Evolutionary conservation across 2,888 invertebrate genomes (phyloP), one percentile per base, ranked within the genome.

Genomic region (Stratiomys singularior): DNA sequence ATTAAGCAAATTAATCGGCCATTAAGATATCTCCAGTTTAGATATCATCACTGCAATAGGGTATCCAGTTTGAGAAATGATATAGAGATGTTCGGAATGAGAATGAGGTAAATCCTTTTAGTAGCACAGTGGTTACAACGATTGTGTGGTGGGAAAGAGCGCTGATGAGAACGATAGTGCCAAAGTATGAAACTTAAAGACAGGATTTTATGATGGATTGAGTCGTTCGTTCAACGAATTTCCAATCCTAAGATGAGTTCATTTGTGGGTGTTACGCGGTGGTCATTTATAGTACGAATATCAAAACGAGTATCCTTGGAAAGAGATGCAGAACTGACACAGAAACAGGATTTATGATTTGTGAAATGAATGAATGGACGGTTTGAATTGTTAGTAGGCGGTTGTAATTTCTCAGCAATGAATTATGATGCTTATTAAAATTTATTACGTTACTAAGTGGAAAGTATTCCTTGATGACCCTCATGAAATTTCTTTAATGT

Each of bases 1-100:
- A 52, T 71, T 52, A 71, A 71, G 71, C 47, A 71, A 47, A 71
- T 71, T 71, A 71, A 71, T 71, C 71, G 71, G 25, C 52, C 71
- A 71, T 71, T 71, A 52, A 46, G 46, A 71, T 71, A 71, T 46
- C 46, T 47, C n/a, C 52, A 71, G 47, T 71, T 47, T 60, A 1
- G 1, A 60, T 67, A 52, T 5, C 37, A 52, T 52, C 27, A 5
- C 25, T 13, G 64, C 13, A 15, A 11, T 23, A 11, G 67, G 67
- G 11, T 44, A 9, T 37, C 37, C 37, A 37, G 37, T n/a, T n/a
- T 37, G 37, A 37, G 9, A 21, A 44, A 67, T 37, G 47, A 52
- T 47, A n/a, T 25, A 21, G 47, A 64, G 64, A 64, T 30, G 64
- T 27, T 15, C 23, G 5, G 60, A 64, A 64, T 64, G 28, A n/a